Evolutionary conservation across 1,140 invertebrate genomes (phyloP), one percentile per base, ranked within the genome.

Genomic region (Bombus waltoni): DNA sequence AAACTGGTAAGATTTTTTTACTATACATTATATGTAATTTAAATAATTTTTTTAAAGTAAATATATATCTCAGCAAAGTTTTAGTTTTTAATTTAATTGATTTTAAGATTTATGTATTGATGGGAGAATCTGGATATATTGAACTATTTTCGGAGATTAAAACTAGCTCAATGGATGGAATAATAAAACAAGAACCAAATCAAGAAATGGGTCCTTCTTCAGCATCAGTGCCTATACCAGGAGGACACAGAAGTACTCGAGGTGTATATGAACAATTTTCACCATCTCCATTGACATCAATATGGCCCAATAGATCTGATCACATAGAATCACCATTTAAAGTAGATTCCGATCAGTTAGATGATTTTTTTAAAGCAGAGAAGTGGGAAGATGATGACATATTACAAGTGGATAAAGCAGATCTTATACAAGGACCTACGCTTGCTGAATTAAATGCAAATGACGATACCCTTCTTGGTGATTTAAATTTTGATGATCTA

Each of bases 371-470:
- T 73, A 97, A 96, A 93, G 97, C 98, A 96, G 83, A 79, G 10
- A 79, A n/a, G 28, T 79, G 77, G 77, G 97, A 98, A 90, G 98
- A 98, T 91, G 98, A 98, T 93, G 98, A 98, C 92, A 98, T 98
- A 88, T 98, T 98, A 93, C 98, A 98, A 96, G 97, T 98, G 66
- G 98, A 98, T 93, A 98, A 98, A 94, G 97, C 97, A 70, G 98
- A 98, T 95, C 96, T 98, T 47, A 97, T 98, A 89, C 96, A 97
- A 88, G 98, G 97, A 2, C 98, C 98, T 3, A 99, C 98, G 81
- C 94, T 99, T 70, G 97, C 98, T 1, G 98, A 98, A 94, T 94
- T 99, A 18, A 98, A 98, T 95, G 97, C 97, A 42, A 98, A 98
- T 92, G 97, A 97, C 92, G 97, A 98, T 85, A 97, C 97, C 35